Evolutionary conservation across 37 sponge, comb jelly and placozoan species (phyloP), one percentile per base, ranked within the genome.

Genomic region (Oopsacas minuta): DNA sequence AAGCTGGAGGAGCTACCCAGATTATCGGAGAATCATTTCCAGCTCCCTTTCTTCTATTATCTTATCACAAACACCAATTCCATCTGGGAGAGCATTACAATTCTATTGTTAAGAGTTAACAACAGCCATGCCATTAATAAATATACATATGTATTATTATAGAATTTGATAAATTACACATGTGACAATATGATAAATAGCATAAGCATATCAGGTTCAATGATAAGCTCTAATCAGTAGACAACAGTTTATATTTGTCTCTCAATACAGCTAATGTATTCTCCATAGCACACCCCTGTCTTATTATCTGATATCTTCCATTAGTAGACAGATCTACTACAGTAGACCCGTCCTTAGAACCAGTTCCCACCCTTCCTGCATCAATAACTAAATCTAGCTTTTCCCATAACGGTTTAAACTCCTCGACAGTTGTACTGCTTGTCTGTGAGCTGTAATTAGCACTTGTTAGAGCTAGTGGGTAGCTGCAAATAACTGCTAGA

Each of bases 401-500:
- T 5, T 90, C 84, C 99, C 99, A 97, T 20, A 94, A 84, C 1
- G 89, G 87, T 39, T 87, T 37, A 42, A 97, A 97, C 82, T 94
- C 99, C 83, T 93, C 88, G 0, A 89, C 75, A 37, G 81, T 32
- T 23, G 91, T 36, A 37, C 88, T 87, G 86, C 93, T 95, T 35
- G 81, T 35, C 32, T 75, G 34, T 37, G 86, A 52, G 53, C 91
- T 95, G 87, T 87, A 75, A 85, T 94, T 97, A 38, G 99, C 99
- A 82, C 95, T 95, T 36, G 99, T 97, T n/a, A 97, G 90, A 36
- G 99, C 99, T 15, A 97, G 81, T 0, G 99, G 95, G 35, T 52
- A 38, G 0, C 88, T 88, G 83, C 86, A 90, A 1, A 39, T 20
- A 36, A 36, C 38, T n/a, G 88, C 90, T 81, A 97, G 87, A n/a